These are phyloP conservation scores for Campoletis raptor DNA, from an alignment of 2,888 invertebrate genomes.

Conservation along the genomic window DNA sequence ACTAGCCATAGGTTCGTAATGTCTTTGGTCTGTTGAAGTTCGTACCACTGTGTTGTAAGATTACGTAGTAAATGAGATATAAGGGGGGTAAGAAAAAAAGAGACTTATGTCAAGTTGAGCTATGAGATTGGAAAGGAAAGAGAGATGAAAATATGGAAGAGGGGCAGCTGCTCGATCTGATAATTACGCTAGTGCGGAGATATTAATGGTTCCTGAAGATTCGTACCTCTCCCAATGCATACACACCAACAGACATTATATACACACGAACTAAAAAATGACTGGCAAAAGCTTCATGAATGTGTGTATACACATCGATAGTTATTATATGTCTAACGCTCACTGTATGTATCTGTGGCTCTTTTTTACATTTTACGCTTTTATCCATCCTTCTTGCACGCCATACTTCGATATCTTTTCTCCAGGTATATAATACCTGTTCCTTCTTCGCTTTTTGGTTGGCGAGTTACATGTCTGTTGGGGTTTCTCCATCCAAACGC, in stretches of 20 bases:
- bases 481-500: slow-evolving; percentile 6
- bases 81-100: background rate
- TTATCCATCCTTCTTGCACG: slow-evolving; percentile 34
- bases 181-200: slow-evolving; percentile 81
- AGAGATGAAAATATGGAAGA: slow-evolving; percentile 60
- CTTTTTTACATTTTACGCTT: slow-evolving; percentile 2
- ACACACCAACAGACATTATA: slow-evolving; percentile 64
- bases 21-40: background rate
- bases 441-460: slow-evolving; percentile 21
- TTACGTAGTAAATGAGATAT: slow-evolving; percentile 9
- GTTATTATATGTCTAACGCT: background rate
- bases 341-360: background rate
- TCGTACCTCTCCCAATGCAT: slow-evolving; percentile 58
- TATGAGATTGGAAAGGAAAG: slow-evolving; percentile 14
- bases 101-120: slow-evolving; percentile 14
- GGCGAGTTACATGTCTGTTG: background rate
- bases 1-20: background rate
- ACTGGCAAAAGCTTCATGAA: slow-evolving; percentile 35
- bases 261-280: slow-evolving; percentile 67
- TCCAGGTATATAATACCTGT: slow-evolving; percentile 57
- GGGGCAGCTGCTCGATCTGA: slow-evolving; percentile 78
- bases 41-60: background rate
- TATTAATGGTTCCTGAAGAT: slow-evolving; percentile 80
- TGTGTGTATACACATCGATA: slow-evolving; percentile 61
- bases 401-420: slow-evolving; percentile 50